A percentile compares a stretch with the other conserved stretches of the same genome.
Evolutionary conservation across 2,113 vertebrate species (phyloP).

Genomic region (Loxodonta africana): DNA sequence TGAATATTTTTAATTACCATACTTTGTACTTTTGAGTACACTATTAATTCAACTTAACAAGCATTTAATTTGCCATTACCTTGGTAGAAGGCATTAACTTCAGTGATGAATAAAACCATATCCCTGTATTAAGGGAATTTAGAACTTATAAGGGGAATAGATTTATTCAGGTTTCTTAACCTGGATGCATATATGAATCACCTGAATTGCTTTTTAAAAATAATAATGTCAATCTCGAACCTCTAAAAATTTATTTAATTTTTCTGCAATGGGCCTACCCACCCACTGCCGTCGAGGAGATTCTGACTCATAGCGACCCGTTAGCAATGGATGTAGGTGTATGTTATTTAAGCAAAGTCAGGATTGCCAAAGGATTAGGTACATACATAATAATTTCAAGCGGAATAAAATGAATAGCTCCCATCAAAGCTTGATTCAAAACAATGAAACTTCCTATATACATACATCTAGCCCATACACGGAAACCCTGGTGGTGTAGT

Average conservation of each 20-base stretch:
- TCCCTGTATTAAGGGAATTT: background rate
- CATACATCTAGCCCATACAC: too few relatives aligned
- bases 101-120: background rate
- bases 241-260: background rate
- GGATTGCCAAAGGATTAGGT: background rate
- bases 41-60: background rate
- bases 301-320: too few relatives aligned
- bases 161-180: background rate
- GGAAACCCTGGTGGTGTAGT: too few relatives aligned
- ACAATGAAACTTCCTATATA: background rate
- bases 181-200: background rate
- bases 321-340: background rate
- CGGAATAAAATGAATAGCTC: background rate
- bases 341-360: background rate
- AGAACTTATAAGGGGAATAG: background rate
- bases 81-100: background rate
- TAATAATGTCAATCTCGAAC: background rate
- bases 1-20: background rate
- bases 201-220: background rate
- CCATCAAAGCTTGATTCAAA: background rate
- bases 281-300: too few relatives aligned
- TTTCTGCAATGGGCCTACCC: background rate
- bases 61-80: background rate
- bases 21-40: background rate
- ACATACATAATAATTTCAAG: background rate